phyloP scores from a whole-genome alignment of 2,888 invertebrate genomes.

The Unio pictorum region DNA sequence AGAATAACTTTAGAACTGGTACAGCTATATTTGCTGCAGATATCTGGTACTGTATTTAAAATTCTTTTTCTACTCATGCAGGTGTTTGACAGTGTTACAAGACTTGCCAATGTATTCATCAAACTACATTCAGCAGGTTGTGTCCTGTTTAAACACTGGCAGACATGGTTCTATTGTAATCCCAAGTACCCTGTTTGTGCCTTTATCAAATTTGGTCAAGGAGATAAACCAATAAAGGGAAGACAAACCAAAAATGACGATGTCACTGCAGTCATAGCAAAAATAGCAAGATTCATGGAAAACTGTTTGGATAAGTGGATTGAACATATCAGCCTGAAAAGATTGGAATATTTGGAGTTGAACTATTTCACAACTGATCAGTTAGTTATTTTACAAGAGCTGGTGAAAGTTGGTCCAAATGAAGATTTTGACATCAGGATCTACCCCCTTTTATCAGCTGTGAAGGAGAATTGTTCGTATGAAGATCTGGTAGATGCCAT shows the following conservation, averaged over 20 bases:
- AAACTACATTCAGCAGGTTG: slow-evolving; percentile 50
- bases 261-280: slow-evolving; percentile 14
- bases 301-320: slow-evolving; percentile 40
- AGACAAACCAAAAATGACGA: slow-evolving; percentile 16
- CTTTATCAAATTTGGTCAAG: slow-evolving; percentile 33
- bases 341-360: slow-evolving; percentile 40
- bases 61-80: slow-evolving; percentile 18
- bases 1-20: no score
- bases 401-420: slow-evolving; percentile 35
- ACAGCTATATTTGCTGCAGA: no score
- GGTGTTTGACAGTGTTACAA: slow-evolving; percentile 50
- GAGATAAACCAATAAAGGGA: slow-evolving; percentile 18
- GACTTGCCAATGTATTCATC: slow-evolving; percentile 50
- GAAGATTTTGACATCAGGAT: slow-evolving; percentile 20
- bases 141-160: slow-evolving; percentile 55
- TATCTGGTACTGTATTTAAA: no score
- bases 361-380: slow-evolving; percentile 58
- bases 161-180: slow-evolving; percentile 47
- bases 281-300: slow-evolving; percentile 21
- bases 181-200: slow-evolving; percentile 17
- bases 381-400: slow-evolving; percentile 52
- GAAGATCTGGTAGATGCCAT: slow-evolving; percentile 37
- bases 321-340: slow-evolving; percentile 36
- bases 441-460: slow-evolving; percentile 38
- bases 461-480: slow-evolving; percentile 36